Evolutionary conservation across 2,888 invertebrate species (phyloP), one percentile per base, ranked within the genome.

Genomic region (Agrochola lychnidis): DNA sequence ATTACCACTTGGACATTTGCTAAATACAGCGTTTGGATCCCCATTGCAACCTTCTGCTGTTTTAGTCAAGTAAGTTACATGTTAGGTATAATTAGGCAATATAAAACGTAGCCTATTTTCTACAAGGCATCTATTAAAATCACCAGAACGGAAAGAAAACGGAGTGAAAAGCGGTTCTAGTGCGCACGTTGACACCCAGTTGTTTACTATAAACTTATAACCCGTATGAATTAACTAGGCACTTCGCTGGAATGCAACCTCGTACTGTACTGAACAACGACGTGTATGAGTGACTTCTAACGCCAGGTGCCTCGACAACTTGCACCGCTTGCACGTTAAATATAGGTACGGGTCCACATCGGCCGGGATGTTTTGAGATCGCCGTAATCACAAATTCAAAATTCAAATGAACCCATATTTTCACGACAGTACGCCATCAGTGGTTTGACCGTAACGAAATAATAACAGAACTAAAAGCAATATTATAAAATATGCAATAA

Each of bases 21-120:
- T 53, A 25, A 16, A 12, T 7, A 72, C 30, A 40, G 72, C 72
- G 4, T 72, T 42, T 16, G 22, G 16, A 72, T 72, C 72, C 12
- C 72, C 72, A 4, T 42, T 22, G 25, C 72, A 72, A 7, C 72
- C 40, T 30, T 12, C 30, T 53, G 72, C 72, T 72, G 40, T 71
- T 40, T 59, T 22, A 22, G 12, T n/a, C 42, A 72, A 56, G n/a
- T 14, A 1, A 19, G 25, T 16, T 3, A n/a, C 3, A 56, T 42
- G 19, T 19, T 16, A n/a, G n/a, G n/a, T n/a, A 25, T 25, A 12
- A n/a, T 30, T 53, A n/a, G 6, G 2, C 25, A 70, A 25, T 4
- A 25, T 30, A 22, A 71, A 70, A 16, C 6, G 48, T 6, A 40
- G 22, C 22, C 51, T 4, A 22, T 40, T 51, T 51, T 69, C 16